phyloP scores from a whole-genome alignment of 2,113 vertebrate genomes.

The Anguilla rostrata region DNA sequence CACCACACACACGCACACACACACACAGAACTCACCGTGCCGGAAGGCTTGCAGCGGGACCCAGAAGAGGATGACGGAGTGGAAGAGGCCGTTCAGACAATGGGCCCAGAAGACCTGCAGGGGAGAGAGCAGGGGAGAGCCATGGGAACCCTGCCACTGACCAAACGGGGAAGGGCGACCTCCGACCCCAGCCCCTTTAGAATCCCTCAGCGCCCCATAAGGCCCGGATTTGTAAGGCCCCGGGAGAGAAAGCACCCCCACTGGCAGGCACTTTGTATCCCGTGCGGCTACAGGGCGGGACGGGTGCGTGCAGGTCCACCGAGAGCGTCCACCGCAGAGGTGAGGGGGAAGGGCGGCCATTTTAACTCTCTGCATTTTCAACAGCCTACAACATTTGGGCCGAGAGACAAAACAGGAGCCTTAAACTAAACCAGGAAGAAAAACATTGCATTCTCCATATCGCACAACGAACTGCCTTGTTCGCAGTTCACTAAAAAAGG shows the following conservation, averaged over 20 bases:
- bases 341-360: conserved; percentile 13
- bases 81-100: conserved; percentile 99
- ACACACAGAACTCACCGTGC: conserved; percentile 80
- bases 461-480: neutral
- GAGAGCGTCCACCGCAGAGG: conserved; percentile 3
- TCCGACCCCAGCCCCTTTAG: conserved; percentile 86
- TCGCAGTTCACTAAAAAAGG: neutral
- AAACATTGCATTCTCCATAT: neutral
- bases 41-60: conserved; percentile 97
- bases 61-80: conserved; percentile 99
- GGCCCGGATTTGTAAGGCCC: conserved; percentile 87
- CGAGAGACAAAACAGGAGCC: neutral
- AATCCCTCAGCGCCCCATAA: conserved; percentile 82
- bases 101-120: conserved; percentile 98
- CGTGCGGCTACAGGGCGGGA: conserved; percentile 59
- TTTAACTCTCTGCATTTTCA: neutral
- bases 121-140: conserved; percentile 54
- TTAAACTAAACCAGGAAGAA: neutral
- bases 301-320: conserved; percentile 39
- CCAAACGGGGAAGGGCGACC: conserved; percentile 83
- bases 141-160: conserved; percentile 84
- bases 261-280: conserved; percentile 94
- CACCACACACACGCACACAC: conserved; percentile 25
- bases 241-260: conserved; percentile 80
- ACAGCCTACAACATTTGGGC: neutral